Conservation (phyloP, 2,888 invertebrate species). For the Diloba caeruleocephala region DNA sequence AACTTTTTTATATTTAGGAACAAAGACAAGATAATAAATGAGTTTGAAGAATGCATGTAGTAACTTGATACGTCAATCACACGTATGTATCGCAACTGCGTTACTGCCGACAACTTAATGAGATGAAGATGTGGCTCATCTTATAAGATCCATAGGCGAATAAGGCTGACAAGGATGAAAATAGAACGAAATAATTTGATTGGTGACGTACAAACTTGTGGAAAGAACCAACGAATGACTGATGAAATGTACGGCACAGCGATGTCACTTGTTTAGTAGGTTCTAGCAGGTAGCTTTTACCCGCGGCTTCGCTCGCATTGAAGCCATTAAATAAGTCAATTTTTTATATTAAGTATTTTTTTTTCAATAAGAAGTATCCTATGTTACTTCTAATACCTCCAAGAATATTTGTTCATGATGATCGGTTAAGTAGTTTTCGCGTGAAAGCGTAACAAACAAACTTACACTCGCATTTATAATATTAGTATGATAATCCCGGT, state of each 20-base stretch:
- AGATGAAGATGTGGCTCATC: slow-evolving; percentile 35
- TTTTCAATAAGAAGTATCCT: too few relatives aligned
- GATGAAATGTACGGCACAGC: slow-evolving; percentile 8
- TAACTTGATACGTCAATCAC: slow-evolving; percentile 26
- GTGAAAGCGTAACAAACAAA: too few relatives aligned
- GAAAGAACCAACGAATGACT: slow-evolving; percentile 21
- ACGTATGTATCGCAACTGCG: slow-evolving; percentile 3
- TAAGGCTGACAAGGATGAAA: slow-evolving; percentile 38
- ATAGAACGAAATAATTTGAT: slow-evolving; percentile 58
- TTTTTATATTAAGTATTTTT: too few relatives aligned
- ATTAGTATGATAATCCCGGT: too few relatives aligned
- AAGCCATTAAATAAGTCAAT: too few relatives aligned
- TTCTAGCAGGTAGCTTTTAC: too few relatives aligned
- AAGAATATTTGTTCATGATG: too few relatives aligned
- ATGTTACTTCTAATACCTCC: too few relatives aligned
- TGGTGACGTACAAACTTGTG: slow-evolving; percentile 43
- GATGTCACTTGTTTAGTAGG: neutral
- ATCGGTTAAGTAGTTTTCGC: too few relatives aligned
- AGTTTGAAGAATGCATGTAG: neutral
- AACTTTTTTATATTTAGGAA: neutral
- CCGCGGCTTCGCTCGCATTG: too few relatives aligned
- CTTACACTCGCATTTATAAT: too few relatives aligned
- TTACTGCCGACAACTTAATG: slow-evolving; percentile 20
- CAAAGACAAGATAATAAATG: neutral
- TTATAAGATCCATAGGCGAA: slow-evolving; percentile 49